phyloP scores from a whole-genome alignment of 2,888 invertebrate species.

The Tuberolachnus salignus region DNA sequence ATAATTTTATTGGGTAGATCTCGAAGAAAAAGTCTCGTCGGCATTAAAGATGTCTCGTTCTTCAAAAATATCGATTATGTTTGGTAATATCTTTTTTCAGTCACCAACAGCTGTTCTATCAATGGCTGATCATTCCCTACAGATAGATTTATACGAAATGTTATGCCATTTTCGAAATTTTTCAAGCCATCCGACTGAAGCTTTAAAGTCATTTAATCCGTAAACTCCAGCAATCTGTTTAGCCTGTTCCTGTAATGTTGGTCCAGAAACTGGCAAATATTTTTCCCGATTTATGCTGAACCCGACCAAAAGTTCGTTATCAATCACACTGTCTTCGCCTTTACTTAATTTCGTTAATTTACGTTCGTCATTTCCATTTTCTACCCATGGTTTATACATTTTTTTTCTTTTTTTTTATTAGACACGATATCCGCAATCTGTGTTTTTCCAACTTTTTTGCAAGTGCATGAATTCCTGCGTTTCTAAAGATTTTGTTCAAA shows the following conservation, averaged over 20 bases:
- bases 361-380: no score
- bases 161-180: constrained; percentile 43
- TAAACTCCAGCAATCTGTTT: constrained; percentile 24
- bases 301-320: constrained; percentile 11
- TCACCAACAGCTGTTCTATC: constrained; percentile 23
- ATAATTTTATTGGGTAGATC: constrained; percentile 2
- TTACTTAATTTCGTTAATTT: no score
- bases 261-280: not conserved
- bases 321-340: constrained; percentile 10
- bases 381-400: no score
- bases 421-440: no score
- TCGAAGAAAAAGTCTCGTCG: not conserved
- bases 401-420: no score
- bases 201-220: not conserved
- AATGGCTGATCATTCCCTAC: constrained; percentile 36
- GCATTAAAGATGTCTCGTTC: constrained; percentile 9
- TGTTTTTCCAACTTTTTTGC: no score
- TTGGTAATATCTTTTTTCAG: not conserved
- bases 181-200: constrained; percentile 26
- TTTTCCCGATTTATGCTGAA: not conserved
- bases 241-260: constrained; percentile 8
- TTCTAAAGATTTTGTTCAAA: no score
- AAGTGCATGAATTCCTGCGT: no score
- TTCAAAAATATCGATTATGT: not conserved
- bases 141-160: constrained; percentile 44